A percentile compares a stretch with the other conserved stretches of the same genome.
Evolutionary conservation across 2,113 vertebrate genomes (phyloP).

Genomic region (Limnothrissa miodon): DNA sequence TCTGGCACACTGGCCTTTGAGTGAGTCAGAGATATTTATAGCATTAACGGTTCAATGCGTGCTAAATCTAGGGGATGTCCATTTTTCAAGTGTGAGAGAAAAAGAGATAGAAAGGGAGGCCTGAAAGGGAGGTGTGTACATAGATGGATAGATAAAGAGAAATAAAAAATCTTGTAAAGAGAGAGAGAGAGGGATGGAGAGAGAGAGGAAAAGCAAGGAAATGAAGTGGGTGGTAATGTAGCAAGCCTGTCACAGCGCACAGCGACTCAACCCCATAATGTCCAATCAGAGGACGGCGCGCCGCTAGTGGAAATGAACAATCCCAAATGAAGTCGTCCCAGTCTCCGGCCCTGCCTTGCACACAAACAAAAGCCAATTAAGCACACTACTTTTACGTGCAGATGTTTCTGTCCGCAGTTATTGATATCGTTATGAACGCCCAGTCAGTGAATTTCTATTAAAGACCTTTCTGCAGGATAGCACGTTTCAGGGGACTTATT

Average conservation of each 20-base stretch:
- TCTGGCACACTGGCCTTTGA: conserved; percentile 1
- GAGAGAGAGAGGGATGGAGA: not conserved
- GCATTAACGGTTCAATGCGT: conserved; percentile 22
- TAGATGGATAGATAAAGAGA: not conserved
- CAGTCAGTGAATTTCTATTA: not conserved
- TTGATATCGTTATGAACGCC: not conserved
- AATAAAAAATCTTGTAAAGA: no score
- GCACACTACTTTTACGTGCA: not conserved
- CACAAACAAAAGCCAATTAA: conserved; percentile 34
- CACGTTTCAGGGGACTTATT: not conserved
- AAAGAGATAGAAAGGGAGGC: not conserved
- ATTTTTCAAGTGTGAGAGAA: not conserved
- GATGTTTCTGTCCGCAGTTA: conserved; percentile 3
- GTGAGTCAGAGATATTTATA: conserved; percentile 32
- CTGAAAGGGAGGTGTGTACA: not conserved
- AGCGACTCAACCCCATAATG: not conserved
- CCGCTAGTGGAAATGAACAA: not conserved
- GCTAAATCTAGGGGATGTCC: conserved; percentile 12
- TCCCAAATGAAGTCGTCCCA: not conserved
- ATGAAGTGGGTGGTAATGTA: not conserved
- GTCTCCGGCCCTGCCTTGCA: not conserved
- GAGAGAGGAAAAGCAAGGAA: not conserved
- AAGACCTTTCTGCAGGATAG: not conserved
- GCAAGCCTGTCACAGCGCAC: not conserved
- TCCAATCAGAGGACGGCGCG: not conserved